These are phyloP conservation scores for Standfussiana lucernea DNA, from an alignment of 2,888 invertebrate species.

Conservation along the genomic window DNA sequence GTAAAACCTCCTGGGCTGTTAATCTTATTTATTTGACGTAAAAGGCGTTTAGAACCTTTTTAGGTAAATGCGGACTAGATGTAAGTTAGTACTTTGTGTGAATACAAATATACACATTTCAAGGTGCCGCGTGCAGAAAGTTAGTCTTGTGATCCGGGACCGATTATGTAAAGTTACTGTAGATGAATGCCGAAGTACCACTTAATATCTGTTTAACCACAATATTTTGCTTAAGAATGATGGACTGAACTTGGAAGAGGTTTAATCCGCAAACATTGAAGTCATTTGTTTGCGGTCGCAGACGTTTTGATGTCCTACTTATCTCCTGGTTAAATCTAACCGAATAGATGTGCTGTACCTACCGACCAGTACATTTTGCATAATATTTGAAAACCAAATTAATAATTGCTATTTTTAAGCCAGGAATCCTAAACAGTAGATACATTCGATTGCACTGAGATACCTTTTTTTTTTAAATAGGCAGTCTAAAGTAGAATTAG, in stretches of 20 bases:
- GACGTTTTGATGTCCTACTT: background rate
- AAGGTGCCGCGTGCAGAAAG: slow-evolving; percentile 42
- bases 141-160: slow-evolving; percentile 9
- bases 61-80: slow-evolving; percentile 2
- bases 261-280: background rate
- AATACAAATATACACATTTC: slow-evolving; percentile 44
- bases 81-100: slow-evolving; percentile 16
- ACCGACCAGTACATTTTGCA: background rate
- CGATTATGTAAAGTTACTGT: slow-evolving; percentile 36
- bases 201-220: slow-evolving; percentile 42
- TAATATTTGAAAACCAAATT: background rate
- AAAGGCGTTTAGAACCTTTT: slow-evolving; percentile 31
- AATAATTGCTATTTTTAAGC: background rate
- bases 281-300: slow-evolving; percentile 1
- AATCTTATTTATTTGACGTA: slow-evolving; percentile 21
- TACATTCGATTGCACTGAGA: background rate
- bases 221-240: background rate
- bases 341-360: background rate
- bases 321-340: background rate
- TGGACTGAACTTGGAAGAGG: background rate
- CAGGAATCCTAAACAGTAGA: background rate
- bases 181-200: slow-evolving; percentile 51
- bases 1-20: slow-evolving; percentile 36
- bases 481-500: background rate
- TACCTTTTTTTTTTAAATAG: background rate